phyloP scores from a whole-genome alignment of 2,113 vertebrate species.

The Callocephalon fimbriatum region DNA sequence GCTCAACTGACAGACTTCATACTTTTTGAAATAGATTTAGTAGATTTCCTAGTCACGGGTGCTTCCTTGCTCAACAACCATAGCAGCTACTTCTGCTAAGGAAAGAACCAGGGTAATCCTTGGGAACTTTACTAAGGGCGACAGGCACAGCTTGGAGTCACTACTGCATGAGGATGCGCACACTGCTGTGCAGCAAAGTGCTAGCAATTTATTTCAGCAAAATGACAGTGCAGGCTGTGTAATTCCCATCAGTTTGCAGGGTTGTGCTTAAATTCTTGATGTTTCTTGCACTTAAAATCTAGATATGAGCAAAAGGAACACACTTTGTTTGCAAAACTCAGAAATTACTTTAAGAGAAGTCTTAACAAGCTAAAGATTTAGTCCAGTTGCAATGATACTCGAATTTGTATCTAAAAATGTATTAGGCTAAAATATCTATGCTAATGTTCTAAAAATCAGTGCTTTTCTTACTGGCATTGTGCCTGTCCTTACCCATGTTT shows the following conservation, averaged over 20 bases:
- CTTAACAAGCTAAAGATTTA: neutral
- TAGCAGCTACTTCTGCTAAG: neutral
- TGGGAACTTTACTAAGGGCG: neutral
- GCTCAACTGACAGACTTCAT: neutral
- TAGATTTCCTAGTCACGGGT: neutral
- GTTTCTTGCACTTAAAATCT: neutral
- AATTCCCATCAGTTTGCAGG: neutral
- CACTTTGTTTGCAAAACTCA: neutral
- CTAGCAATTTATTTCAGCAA: neutral
- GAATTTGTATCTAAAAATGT: neutral
- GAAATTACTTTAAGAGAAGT: neutral
- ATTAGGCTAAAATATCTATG: neutral
- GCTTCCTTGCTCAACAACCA: neutral
- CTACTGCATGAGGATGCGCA: neutral
- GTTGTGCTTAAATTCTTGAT: neutral
- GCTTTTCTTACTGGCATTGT: neutral
- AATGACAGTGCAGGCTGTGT: neutral
- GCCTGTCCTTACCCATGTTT: neutral
- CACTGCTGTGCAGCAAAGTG: neutral
- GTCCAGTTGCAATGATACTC: neutral
- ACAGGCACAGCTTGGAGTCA: neutral
- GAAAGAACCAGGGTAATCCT: neutral
- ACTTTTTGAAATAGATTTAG: neutral
- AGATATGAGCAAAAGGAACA: neutral
- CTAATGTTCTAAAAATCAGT: neutral